Conservation (phyloP, 2,888 invertebrate species). For the Cerastoderma edule region DNA sequence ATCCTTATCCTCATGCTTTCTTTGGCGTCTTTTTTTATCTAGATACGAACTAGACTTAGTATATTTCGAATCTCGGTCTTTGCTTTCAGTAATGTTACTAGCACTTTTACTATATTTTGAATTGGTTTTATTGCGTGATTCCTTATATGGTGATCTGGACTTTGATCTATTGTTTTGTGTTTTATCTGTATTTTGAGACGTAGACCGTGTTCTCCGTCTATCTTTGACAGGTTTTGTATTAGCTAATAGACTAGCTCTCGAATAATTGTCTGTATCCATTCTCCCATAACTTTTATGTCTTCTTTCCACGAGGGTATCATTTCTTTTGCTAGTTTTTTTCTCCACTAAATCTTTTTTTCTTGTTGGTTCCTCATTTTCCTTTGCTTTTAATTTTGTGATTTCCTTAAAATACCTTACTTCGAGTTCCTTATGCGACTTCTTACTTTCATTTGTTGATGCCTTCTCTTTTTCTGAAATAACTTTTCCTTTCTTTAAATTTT, state of each 20-base stretch:
- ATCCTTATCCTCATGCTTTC: constrained; percentile 18
- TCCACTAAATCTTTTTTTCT: constrained; percentile 1
- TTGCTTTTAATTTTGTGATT: constrained; percentile 26
- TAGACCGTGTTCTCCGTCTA: constrained; percentile 15
- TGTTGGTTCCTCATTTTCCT: constrained; percentile 19
- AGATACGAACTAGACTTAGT: constrained; percentile 1
- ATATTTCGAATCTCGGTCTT: constrained; percentile 8
- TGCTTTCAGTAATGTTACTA: background rate
- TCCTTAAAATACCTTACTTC: constrained; percentile 31
- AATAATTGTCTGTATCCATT: background rate
- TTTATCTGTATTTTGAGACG: constrained; percentile 6
- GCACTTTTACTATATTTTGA: constrained; percentile 28
- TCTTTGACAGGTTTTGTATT: constrained; percentile 12
- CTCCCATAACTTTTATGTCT: background rate
- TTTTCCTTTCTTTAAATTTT: too few relatives aligned
- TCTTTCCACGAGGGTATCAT: background rate
- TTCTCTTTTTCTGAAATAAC: too few relatives aligned
- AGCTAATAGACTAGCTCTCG: background rate
- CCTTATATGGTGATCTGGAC: constrained; percentile 9
- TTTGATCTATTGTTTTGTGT: constrained; percentile 12
- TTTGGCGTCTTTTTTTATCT: constrained; percentile 3
- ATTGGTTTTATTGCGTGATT: constrained; percentile 4
- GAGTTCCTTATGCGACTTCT: background rate
- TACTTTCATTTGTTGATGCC: background rate
- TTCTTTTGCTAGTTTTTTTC: background rate